Percentiles rank a stretch among this genome's conserved stretches.
Evolutionary conservation across 2,797 vertebrate genomes (phyloP).

Genomic region (Rhinogobio ventralis): DNA sequence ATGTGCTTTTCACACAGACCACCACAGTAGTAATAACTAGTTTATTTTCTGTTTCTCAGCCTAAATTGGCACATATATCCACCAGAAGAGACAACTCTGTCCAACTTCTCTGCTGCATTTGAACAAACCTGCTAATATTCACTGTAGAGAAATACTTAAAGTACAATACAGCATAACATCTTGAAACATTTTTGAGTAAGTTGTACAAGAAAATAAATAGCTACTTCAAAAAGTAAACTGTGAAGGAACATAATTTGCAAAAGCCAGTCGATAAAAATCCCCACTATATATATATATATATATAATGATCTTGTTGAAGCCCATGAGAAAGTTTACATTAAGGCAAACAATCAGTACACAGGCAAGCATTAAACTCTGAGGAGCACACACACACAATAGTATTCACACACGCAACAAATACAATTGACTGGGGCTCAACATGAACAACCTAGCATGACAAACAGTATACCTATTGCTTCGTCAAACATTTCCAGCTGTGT

Average conservation of each 20-base stretch:
- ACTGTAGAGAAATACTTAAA: neutral
- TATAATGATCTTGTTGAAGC: neutral
- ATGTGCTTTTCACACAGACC: neutral
- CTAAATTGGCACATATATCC: slow-evolving; percentile 2
- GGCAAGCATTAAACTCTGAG: slow-evolving; percentile 5
- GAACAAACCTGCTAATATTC: slow-evolving; percentile 18
- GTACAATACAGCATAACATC: slow-evolving; percentile 32
- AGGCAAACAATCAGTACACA: slow-evolving; percentile 33
- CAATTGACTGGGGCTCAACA: neutral
- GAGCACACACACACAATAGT: too few relatives aligned
- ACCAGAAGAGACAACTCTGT: slow-evolving; percentile 14
- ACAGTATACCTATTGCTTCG: neutral
- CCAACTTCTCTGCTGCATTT: neutral
- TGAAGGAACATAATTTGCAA: slow-evolving; percentile 24
- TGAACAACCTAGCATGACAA: neutral
- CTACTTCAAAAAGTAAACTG: slow-evolving; percentile 26
- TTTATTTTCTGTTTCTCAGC: slow-evolving; percentile 31
- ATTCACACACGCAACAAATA: neutral
- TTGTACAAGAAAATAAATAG: slow-evolving; percentile 48
- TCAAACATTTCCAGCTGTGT: neutral
- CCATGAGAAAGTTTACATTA: slow-evolving; percentile 28
- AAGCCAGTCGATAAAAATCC: neutral
- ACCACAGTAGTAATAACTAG: neutral
- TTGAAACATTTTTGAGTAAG: neutral
- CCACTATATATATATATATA: neutral